A percentile compares a stretch with the other conserved stretches of the same genome.
Conservation (phyloP, 2,797 vertebrate genomes). For the Pelobates cultripes region DNA sequence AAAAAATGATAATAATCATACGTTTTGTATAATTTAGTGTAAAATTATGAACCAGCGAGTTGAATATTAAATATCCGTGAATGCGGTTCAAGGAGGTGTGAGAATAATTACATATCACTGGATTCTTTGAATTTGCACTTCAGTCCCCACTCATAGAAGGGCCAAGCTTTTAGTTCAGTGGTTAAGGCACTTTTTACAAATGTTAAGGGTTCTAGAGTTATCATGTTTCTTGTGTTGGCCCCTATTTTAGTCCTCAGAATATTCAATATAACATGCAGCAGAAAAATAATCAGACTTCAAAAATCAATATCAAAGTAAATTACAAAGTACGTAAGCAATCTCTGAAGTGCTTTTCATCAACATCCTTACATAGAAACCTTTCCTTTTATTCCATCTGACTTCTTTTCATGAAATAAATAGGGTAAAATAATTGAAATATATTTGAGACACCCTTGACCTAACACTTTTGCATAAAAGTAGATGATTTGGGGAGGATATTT, state of each 20-base stretch:
- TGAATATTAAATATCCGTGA: too few relatives aligned
- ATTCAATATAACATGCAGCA: neutral
- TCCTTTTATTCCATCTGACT: neutral
- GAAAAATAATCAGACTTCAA: neutral
- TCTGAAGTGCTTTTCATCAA: slow-evolving; percentile 14
- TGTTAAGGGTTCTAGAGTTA: slow-evolving; percentile 1
- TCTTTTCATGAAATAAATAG: slow-evolving; percentile 7
- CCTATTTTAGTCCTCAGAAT: neutral
- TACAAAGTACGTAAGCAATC: neutral
- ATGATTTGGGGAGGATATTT: neutral
- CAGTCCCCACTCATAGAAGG: neutral
- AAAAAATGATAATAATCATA: too few relatives aligned
- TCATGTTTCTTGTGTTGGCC: neutral
- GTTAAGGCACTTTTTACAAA: slow-evolving; percentile 1
- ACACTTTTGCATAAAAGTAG: neutral
- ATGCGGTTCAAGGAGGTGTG: neutral
- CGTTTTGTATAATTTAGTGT: too few relatives aligned
- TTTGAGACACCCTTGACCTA: slow-evolving; percentile 14
- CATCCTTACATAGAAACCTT: neutral
- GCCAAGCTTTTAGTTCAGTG: slow-evolving; percentile 1
- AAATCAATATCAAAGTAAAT: slow-evolving; percentile 17
- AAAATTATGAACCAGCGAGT: too few relatives aligned
- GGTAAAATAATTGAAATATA: neutral
- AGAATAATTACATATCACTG: neutral
- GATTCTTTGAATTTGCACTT: slow-evolving; percentile 2